A percentile compares a stretch with the other conserved stretches of the same genome.
Evolutionary conservation across 2,113 vertebrate species (phyloP).

Genomic region (Perca fluviatilis): DNA sequence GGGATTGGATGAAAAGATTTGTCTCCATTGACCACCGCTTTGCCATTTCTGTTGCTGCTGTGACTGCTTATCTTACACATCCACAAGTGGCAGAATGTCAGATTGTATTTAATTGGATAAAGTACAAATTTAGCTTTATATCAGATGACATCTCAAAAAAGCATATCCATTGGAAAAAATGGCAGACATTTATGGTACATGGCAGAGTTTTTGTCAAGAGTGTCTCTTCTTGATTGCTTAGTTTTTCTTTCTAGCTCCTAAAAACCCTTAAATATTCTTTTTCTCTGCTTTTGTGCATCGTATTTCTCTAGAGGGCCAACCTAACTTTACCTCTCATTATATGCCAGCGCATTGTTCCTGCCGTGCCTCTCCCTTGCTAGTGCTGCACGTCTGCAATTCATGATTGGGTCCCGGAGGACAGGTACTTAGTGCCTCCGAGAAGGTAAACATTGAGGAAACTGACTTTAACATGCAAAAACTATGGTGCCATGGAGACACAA

Average conservation of each 20-base stretch:
- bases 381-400: constrained; percentile 39
- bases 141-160: background rate
- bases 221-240: constrained; percentile 6
- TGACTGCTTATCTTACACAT: constrained; percentile 21
- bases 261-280: constrained; percentile 33
- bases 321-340: constrained; percentile 66
- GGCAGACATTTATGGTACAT: background rate
- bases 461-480: constrained; percentile 11
- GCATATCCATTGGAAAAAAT: background rate
- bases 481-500: background rate
- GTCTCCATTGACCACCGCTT: constrained; percentile 33
- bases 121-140: background rate
- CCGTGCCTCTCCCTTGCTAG: constrained; percentile 15
- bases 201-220: constrained; percentile 2
- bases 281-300: constrained; percentile 24
- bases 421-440: constrained; percentile 57
- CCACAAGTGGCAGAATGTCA: constrained; percentile 17
- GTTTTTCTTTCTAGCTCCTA: constrained; percentile 19
- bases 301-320: constrained; percentile 50
- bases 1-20: constrained; percentile 33
- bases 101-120: constrained; percentile 15
- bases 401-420: constrained; percentile 59
- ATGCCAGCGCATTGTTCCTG: constrained; percentile 47
- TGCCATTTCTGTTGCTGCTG: constrained; percentile 31
- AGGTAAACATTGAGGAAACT: constrained; percentile 54